Evolutionary conservation across 2,113 vertebrate genomes (phyloP).

Genomic region (Noturus placidus): DNA sequence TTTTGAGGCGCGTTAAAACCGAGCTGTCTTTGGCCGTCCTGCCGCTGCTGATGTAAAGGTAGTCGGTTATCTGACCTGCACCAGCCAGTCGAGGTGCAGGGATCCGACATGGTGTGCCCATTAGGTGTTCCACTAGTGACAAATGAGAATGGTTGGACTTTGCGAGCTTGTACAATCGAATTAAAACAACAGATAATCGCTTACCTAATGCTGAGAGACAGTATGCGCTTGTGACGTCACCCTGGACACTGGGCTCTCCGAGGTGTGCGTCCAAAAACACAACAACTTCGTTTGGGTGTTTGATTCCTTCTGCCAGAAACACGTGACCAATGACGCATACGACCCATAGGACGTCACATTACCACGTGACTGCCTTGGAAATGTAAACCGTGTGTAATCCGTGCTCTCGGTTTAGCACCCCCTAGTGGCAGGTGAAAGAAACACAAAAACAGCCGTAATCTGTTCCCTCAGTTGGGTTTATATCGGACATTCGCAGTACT

Average conservation of each 20-base stretch:
- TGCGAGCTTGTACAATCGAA: background rate
- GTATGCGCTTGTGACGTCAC: background rate
- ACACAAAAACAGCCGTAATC: too few relatives aligned
- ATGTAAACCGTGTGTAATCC: too few relatives aligned
- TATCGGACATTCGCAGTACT: too few relatives aligned
- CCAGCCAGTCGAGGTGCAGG: constrained; percentile 58
- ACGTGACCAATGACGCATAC: too few relatives aligned
- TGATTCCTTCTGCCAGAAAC: background rate
- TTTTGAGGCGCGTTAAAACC: constrained; percentile 52
- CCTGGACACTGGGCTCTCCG: background rate
- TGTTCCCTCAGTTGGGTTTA: too few relatives aligned
- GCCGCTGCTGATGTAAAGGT: constrained; percentile 69
- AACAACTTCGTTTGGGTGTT: too few relatives aligned
- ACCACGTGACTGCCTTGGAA: too few relatives aligned
- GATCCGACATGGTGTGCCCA: constrained; percentile 10
- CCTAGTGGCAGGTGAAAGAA: too few relatives aligned
- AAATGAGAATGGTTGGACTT: background rate
- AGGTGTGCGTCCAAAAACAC: background rate
- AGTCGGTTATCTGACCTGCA: constrained; percentile 67
- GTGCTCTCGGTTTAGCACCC: too few relatives aligned
- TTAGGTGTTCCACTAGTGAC: background rate
- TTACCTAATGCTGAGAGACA: background rate
- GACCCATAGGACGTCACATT: too few relatives aligned
- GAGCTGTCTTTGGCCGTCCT: constrained; percentile 59
- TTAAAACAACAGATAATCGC: background rate